Percentiles rank a stretch among this genome's conserved stretches.
phyloP scores from a whole-genome alignment of 2,888 invertebrate species.

The Listrodromus nycthemerus region DNA sequence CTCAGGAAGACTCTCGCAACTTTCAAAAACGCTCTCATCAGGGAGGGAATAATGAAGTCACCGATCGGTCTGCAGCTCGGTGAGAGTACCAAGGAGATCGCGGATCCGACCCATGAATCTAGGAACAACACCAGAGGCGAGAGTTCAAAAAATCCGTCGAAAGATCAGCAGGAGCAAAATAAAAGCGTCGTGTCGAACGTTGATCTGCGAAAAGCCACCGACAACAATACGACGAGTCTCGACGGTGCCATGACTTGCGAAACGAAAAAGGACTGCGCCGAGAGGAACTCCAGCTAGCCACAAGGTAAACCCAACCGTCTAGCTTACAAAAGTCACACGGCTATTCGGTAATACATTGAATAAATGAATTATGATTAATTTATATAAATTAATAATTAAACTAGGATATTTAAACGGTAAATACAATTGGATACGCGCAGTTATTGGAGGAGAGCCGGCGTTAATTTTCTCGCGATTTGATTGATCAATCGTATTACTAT shows the following conservation, averaged over 20 bases:
- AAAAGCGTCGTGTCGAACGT: slow-evolving; percentile 53
- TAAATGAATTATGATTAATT: slow-evolving; percentile 67
- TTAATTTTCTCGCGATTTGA: slow-evolving; percentile 55
- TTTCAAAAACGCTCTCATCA: slow-evolving; percentile 84
- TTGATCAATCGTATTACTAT: slow-evolving; percentile 51
- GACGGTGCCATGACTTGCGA: slow-evolving; percentile 73
- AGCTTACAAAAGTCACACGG: slow-evolving; percentile 80
- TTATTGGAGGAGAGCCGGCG: slow-evolving; percentile 30
- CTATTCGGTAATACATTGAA: slow-evolving; percentile 81
- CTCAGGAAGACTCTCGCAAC: slow-evolving; percentile 87
- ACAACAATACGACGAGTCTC: slow-evolving; percentile 73
- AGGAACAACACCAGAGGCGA: slow-evolving; percentile 50
- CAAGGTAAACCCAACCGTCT: slow-evolving; percentile 83
- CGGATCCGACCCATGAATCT: slow-evolving; percentile 32
- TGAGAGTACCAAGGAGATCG: slow-evolving; percentile 51
- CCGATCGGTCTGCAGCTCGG: slow-evolving; percentile 39
- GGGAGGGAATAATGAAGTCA: slow-evolving; percentile 77
- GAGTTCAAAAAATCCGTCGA: slow-evolving; percentile 49
- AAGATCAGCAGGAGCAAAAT: slow-evolving; percentile 35
- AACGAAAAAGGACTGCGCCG: slow-evolving; percentile 80
- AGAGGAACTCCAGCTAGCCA: slow-evolving; percentile 83
- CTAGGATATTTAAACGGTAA: slow-evolving; percentile 27
- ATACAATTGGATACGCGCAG: slow-evolving; percentile 44
- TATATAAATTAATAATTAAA: slow-evolving; percentile 50
- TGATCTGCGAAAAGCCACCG: slow-evolving; percentile 60